Evolutionary conservation across 1,140 invertebrate genomes (phyloP).

Genomic region (Drosophila neocordata): DNA sequence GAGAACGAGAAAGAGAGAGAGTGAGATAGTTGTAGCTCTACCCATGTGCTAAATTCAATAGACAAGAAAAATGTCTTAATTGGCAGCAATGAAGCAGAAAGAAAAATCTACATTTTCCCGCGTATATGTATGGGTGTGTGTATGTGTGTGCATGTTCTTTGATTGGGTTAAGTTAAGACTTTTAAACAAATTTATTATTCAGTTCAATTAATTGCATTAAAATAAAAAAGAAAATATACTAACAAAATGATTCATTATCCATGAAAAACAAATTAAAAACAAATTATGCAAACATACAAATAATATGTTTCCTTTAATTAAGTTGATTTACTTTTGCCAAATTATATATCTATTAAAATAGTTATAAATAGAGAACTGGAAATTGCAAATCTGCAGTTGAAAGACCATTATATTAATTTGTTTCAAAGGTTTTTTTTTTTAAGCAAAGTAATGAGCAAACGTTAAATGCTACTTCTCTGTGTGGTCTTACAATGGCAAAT

Average conservation of each 20-base stretch:
- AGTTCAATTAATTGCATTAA: conserved; percentile 15
- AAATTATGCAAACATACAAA: neutral
- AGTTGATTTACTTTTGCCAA: neutral
- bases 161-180: conserved; percentile 12
- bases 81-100: conserved; percentile 18
- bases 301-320: conserved; percentile 3
- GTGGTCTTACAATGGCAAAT: neutral
- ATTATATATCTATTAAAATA: conserved; percentile 2
- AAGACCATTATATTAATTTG: neutral
- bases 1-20: neutral
- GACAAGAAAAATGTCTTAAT: conserved; percentile 43
- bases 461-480: too few species aligned
- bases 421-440: neutral
- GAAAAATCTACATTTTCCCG: conserved; percentile 3
- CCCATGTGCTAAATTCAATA: conserved; percentile 29
- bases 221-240: neutral
- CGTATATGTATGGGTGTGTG: neutral
- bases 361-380: neutral
- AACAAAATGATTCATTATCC: conserved; percentile 4
- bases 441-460: too few species aligned
- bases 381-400: conserved; percentile 1
- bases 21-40: too few species aligned
- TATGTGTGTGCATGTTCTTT: conserved; percentile 1
- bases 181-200: conserved; percentile 13
- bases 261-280: conserved; percentile 7